These are phyloP conservation scores for Latrodectus elegans DNA, from an alignment of 2,888 invertebrate species.

Conservation along the genomic window DNA sequence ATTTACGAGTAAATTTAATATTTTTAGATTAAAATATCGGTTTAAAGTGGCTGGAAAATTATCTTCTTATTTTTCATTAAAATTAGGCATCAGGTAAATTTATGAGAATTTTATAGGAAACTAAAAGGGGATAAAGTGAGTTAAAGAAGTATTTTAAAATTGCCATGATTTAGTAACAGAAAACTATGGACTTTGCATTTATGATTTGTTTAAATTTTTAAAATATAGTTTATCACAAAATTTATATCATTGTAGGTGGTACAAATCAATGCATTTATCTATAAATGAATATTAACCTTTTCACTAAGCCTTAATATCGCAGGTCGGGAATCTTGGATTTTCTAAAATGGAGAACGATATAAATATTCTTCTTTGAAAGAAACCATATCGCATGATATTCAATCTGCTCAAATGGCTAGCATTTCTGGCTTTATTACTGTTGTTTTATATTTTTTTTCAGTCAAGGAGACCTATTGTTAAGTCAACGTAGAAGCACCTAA, in stretches of 20 bases:
- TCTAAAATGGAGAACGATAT: not conserved
- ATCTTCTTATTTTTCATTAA: no score
- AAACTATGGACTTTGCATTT: no score
- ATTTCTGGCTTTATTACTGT: slow-evolving; percentile 30
- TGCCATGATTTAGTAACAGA: no score
- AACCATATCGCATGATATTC: slow-evolving; percentile 21
- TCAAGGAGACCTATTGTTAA: slow-evolving; percentile 57
- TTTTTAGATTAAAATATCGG: no score
- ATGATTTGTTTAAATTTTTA: no score
- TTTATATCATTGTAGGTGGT: not conserved
- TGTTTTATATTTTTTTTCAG: slow-evolving; percentile 50
- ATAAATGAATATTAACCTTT: not conserved
- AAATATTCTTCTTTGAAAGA: slow-evolving; percentile 23
- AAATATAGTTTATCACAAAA: no score
- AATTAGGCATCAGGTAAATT: no score
- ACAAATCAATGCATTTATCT: not conserved
- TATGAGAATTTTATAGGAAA: no score
- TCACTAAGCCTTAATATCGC: not conserved
- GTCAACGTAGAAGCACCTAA: slow-evolving; percentile 57
- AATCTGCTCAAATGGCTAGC: slow-evolving; percentile 32
- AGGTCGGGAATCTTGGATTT: not conserved
- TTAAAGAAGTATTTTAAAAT: no score
- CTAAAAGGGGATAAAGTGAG: no score
- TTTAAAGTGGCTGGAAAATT: no score
- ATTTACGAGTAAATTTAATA: no score